phyloP scores from a whole-genome alignment of 2,888 invertebrate genomes.

The Exocentrus adspersus region DNA sequence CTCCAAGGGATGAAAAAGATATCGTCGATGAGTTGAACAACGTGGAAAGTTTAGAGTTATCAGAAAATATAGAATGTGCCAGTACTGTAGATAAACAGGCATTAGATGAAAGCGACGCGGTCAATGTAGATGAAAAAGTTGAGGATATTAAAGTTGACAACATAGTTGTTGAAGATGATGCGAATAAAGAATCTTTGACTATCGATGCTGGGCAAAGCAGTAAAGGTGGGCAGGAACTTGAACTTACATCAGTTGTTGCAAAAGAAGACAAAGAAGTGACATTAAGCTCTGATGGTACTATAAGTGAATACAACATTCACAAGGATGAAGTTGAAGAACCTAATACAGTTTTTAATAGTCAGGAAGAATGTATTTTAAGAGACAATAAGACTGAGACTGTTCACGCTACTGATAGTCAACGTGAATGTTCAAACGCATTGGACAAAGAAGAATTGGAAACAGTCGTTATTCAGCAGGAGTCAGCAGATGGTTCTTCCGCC shows the following conservation, averaged over 20 bases:
- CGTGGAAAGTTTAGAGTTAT: background rate
- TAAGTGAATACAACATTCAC: background rate
- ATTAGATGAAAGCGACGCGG: background rate
- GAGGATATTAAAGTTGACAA: background rate
- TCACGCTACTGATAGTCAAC: background rate
- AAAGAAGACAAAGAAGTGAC: no score
- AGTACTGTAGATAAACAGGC: background rate
- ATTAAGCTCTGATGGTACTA: no score
- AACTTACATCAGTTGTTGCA: no score
- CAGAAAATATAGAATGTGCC: background rate
- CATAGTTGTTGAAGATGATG: background rate
- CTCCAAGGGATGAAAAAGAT: background rate
- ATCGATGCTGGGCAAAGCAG: no score
- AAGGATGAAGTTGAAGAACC: slow-evolving; percentile 9
- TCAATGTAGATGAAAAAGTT: no score
- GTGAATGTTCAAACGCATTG: background rate
- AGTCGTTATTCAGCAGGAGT: background rate
- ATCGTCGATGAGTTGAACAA: background rate
- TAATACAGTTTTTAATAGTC: background rate
- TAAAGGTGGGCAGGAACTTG: no score
- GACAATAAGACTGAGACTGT: slow-evolving; percentile 19
- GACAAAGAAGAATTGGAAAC: background rate
- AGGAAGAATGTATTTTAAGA: background rate
- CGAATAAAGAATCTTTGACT: no score
- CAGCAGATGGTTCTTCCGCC: background rate